These are phyloP conservation scores for Steromphala cineraria DNA, from an alignment of 2,888 invertebrate species.

Conservation along the genomic window DNA sequence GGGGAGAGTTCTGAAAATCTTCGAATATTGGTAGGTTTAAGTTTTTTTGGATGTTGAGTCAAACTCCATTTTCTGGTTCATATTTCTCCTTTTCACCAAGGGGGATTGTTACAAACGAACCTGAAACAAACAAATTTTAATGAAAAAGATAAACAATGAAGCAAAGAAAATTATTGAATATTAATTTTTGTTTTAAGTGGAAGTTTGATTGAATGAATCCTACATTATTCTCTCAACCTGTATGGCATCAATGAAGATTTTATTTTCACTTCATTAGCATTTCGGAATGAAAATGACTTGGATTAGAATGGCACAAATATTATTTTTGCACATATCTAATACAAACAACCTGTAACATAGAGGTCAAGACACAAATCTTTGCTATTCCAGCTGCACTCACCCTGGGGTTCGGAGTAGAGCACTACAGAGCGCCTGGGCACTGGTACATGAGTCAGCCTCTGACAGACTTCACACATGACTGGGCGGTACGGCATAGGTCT, in stretches of 20 bases:
- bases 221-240: too few species aligned
- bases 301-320: too few species aligned
- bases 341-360: not conserved
- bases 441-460: not conserved
- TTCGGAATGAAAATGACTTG: too few species aligned
- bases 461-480: conserved; percentile 28
- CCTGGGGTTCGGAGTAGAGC: conserved; percentile 47
- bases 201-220: too few species aligned
- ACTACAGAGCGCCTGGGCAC: conserved; percentile 43
- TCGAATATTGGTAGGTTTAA: too few species aligned
- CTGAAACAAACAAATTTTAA: conserved; percentile 31
- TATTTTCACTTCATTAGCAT: too few species aligned
- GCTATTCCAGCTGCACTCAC: conserved; percentile 23
- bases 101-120: conserved; percentile 45
- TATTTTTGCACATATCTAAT: not conserved
- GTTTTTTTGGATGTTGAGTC: not conserved
- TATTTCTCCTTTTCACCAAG: conserved; percentile 40
- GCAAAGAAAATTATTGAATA: too few species aligned
- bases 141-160: too few species aligned
- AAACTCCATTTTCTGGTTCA: conserved; percentile 44
- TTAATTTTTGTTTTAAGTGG: too few species aligned
- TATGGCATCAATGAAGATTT: too few species aligned
- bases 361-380: too few species aligned
- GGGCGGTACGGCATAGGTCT: conserved; percentile 13
- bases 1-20: too few species aligned